These are phyloP conservation scores for Bombus waltoni DNA, from an alignment of 1,140 invertebrate species.

Conservation along the genomic window DNA sequence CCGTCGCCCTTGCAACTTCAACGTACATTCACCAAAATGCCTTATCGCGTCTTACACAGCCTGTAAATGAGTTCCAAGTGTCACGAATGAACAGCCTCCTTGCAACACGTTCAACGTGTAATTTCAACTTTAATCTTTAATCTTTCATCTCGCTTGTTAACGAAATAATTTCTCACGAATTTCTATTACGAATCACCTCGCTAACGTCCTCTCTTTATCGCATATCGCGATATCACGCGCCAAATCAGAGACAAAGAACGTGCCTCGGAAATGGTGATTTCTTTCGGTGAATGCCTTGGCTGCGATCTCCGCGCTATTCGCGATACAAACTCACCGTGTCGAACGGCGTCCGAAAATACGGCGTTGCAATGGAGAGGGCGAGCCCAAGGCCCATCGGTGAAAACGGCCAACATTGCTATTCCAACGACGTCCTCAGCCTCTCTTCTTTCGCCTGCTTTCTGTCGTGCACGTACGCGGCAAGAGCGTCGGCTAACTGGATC, in stretches of 20 bases:
- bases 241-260: not conserved
- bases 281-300: not conserved
- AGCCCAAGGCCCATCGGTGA: conserved; percentile 37
- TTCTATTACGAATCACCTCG: too few species aligned
- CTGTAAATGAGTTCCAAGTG: not conserved
- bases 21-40: not conserved
- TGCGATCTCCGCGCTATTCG: conserved; percentile 20
- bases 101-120: not conserved
- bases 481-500: conserved; percentile 41
- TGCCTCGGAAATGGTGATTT: not conserved
- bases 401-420: conserved; percentile 59
- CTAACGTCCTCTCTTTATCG: not conserved
- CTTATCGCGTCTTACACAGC: not conserved
- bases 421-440: conserved; percentile 35
- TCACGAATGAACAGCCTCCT: not conserved
- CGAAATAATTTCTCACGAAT: not conserved
- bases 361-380: not conserved
- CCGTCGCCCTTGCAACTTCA: not conserved
- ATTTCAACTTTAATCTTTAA: not conserved
- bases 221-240: too few species aligned
- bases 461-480: conserved; percentile 22
- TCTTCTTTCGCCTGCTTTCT: conserved; percentile 17
- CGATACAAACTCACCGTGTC: conserved; percentile 30
- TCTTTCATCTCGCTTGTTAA: not conserved
- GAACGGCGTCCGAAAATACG: conserved; percentile 45